These are phyloP conservation scores for Heterotis niloticus DNA, from an alignment of 2,113 vertebrate species.

Conservation along the genomic window DNA sequence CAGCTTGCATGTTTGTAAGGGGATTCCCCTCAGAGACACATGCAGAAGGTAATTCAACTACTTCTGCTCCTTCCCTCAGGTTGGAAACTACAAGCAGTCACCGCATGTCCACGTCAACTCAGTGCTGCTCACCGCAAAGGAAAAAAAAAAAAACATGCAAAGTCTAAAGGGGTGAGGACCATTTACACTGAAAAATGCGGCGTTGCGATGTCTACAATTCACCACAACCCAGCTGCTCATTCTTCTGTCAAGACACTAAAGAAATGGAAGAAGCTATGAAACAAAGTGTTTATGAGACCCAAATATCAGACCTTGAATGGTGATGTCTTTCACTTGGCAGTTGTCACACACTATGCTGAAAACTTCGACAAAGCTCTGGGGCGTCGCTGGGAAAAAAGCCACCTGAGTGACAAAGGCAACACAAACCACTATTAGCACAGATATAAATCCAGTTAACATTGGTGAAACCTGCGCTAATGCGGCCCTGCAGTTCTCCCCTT, in stretches of 20 bases:
- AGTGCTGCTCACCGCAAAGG: no score
- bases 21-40: no score
- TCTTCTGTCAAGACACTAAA: background rate
- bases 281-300: background rate
- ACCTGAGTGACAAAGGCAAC: slow-evolving; percentile 61
- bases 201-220: background rate
- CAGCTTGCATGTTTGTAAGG: no score
- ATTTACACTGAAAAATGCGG: no score
- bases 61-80: no score
- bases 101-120: no score
- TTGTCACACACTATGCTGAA: slow-evolving; percentile 81
- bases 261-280: background rate
- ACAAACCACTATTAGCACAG: background rate
- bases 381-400: slow-evolving; percentile 72
- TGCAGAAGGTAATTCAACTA: no score
- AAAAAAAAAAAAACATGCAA: no score
- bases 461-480: no score
- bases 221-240: background rate
- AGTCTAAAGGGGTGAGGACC: no score
- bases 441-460: background rate
- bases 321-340: slow-evolving; percentile 76
- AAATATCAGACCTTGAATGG: slow-evolving; percentile 67
- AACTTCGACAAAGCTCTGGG: slow-evolving; percentile 56
- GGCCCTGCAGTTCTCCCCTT: no score
- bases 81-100: no score